Base-by-base conservation (phyloP, 2,797 vertebrate species). In the Mionectes olivaceus region DNA sequence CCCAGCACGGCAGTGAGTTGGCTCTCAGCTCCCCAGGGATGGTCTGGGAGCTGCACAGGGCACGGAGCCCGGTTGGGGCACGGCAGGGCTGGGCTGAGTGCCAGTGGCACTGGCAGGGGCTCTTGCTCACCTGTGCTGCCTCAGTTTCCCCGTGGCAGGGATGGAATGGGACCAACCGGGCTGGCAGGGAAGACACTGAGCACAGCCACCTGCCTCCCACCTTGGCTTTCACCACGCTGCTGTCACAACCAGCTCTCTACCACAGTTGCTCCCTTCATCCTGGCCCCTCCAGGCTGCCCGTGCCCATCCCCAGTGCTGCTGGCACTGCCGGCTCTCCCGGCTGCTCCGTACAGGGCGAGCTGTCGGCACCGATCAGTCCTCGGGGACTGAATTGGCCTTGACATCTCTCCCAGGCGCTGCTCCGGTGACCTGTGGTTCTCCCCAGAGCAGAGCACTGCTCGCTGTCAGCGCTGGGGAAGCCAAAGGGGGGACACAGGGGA, bases 1-100 rank as follows among this genome's bases (percentile, higher is more conserved):
- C 59, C 68, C 71, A 19, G 21, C 2, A 0, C 0, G 1, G 47
- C 7, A 1, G 12, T 0, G 2, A 27, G 11, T 5, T 61, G 11
- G 8, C 9, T 5, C 43, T n/a, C 43, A 30, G 59, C 49, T 55
- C 19, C 7, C 21, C 1, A 0, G 44, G 33, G 44, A 37, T 0
- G 10, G 19, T 19, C 30, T 1, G 7, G 56, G 56, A 55, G 47
- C 79, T 2, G 3, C 0, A 1, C 28, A 21, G 52, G 71, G 61
- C 70, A 15, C 47, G 5, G 21, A 59, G 25, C 49, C 14, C 3
- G 0, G 11, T 22, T 7, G 2, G 55, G 83, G 63, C 59, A 28
- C 71, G 4, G 86, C 71, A 16, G 83, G n/a, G 55, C 11, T 16
- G 74, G 83, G 71, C 70, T 27, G 53, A 19, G 55, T 25, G 64